Base-by-base conservation (phyloP, 1,140 invertebrate species). In the Drosophila equinoxialis region DNA sequence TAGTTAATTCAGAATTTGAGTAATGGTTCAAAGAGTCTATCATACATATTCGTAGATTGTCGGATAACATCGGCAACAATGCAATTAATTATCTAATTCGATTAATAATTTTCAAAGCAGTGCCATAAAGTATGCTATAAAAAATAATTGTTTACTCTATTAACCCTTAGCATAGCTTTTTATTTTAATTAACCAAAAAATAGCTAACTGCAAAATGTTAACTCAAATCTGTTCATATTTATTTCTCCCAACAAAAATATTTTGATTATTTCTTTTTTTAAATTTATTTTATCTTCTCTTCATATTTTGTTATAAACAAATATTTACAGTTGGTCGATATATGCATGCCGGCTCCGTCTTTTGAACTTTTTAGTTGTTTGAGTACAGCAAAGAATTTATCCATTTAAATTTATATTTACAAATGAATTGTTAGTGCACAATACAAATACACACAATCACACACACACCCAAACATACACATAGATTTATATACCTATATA, bases 341-440 rank as follows among this genome's bases (percentile, higher is more conserved):
- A 91, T 92, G 92, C 92, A 92, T 92, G 92, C 92, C 86, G 92
- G 91, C 85, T 92, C 92, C 91, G 91, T 92, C 89, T 92, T 92
- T 92, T 93, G 91, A 92, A 91, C 79, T 83, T 81, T 87, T 86
- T 83, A 51, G 45, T 70, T 81, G 73, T 75, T 77, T 86, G 83
- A 71, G 68, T 72, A 73, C 41, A 57, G 74, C 66, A 72, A 75
- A 75, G 74, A 78, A 78, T 78, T 78, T 78, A 75, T 37, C 14
- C 45, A 42, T 45, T 61, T 74, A 69, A 68, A 58, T 57, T 33
- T 54, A 35, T 76, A 61, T 23, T 7, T 23, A 51, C 11, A 23
- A 23, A 51, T 51, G 10, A 51, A 51, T 33, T 64, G 26, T 23
- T 48, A 45, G 45, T 64, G 74, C 69, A 74, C 63, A 71, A 41